Evolutionary conservation across 1,140 invertebrate species (phyloP).

Genomic region (Drosophila cardini): DNA sequence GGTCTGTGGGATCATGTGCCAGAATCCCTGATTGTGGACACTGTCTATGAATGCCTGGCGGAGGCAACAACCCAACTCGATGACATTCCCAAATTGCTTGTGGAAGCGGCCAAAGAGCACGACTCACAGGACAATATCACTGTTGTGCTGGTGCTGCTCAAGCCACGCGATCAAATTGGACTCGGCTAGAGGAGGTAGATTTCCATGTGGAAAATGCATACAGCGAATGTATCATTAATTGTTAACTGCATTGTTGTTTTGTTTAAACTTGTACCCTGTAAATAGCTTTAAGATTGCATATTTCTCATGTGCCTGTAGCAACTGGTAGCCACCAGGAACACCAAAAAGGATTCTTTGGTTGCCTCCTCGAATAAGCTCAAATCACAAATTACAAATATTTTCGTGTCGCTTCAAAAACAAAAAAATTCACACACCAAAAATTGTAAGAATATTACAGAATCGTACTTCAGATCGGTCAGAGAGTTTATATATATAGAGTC

Average conservation of each 20-base stretch:
- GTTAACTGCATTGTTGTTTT: conserved; percentile 51
- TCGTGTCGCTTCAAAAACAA: too few relatives aligned
- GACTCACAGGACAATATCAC: conserved; percentile 82
- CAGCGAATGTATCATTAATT: conserved; percentile 42
- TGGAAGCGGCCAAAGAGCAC: conserved; percentile 75
- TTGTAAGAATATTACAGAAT: too few relatives aligned
- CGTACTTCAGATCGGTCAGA: too few relatives aligned
- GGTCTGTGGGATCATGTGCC: conserved; percentile 95
- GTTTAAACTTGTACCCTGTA: conserved; percentile 24
- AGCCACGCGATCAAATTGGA: conserved; percentile 64
- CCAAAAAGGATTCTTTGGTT: conserved; percentile 36
- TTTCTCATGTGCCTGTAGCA: conserved; percentile 42
- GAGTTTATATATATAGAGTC: not conserved
- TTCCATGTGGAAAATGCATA: conserved; percentile 1
- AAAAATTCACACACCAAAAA: too few relatives aligned
- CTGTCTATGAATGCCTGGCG: conserved; percentile 84
- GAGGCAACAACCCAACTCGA: conserved; percentile 62
- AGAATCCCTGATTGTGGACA: conserved; percentile 86
- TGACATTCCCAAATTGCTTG: conserved; percentile 75
- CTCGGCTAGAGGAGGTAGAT: conserved; percentile 7
- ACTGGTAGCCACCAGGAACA: not conserved
- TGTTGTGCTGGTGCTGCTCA: conserved; percentile 71
- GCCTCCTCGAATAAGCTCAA: conserved; percentile 77
- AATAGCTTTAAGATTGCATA: conserved; percentile 43
- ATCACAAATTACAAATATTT: conserved; percentile 14